These are phyloP conservation scores for Sebastes matsubarae DNA, from an alignment of 2,797 vertebrate species.

Conservation along the genomic window DNA sequence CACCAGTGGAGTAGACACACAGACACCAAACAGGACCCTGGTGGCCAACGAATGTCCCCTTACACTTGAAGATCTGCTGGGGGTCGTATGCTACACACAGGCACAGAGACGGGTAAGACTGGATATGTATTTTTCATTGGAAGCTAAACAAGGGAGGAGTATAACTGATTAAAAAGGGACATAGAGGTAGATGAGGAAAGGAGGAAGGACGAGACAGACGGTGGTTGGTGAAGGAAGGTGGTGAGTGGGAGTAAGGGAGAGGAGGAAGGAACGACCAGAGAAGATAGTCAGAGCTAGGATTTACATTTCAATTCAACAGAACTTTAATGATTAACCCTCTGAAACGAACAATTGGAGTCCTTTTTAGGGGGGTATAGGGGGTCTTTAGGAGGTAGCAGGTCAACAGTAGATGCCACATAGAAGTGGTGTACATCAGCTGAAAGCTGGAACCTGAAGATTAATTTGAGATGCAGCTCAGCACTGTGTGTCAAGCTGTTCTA, in stretches of 20 bases:
- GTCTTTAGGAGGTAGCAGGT: too few species aligned
- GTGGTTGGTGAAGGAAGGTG: not conserved
- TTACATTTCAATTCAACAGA: not conserved
- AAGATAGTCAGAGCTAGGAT: not conserved
- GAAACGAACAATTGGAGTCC: too few species aligned
- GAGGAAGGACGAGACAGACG: not conserved
- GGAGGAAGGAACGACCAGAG: not conserved
- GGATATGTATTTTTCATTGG: not conserved
- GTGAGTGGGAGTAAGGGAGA: not conserved
- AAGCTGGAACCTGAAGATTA: too few species aligned
- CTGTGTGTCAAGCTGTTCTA: too few species aligned
- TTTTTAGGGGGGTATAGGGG: too few species aligned
- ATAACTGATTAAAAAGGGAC: not conserved
- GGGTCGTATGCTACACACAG: constrained; percentile 92
- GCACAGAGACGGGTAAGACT: constrained; percentile 15
- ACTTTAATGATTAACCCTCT: not conserved
- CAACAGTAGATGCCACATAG: too few species aligned
- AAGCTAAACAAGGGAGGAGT: not conserved
- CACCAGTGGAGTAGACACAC: constrained; percentile 98
- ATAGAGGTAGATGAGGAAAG: not conserved
- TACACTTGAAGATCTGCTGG: constrained; percentile 99
- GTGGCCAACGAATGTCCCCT: constrained; percentile 98
- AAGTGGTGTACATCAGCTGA: too few species aligned
- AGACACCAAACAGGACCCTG: constrained; percentile 99
- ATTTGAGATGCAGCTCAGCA: too few species aligned